phyloP scores from a whole-genome alignment of 2,888 invertebrate species.

The Mythimna loreyi region DNA sequence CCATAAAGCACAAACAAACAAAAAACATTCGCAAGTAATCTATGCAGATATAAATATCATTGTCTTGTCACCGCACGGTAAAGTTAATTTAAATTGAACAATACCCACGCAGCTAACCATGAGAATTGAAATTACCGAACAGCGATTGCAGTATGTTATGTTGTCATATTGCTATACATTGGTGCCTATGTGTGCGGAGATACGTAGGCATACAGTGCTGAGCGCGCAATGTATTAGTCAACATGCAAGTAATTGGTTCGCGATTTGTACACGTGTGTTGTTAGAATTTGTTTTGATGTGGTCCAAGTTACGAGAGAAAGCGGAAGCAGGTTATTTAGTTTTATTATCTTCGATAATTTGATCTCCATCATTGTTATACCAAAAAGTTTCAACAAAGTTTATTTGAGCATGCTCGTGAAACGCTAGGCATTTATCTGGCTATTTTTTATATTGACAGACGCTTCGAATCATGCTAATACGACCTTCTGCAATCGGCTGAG shows the following conservation, averaged over 20 bases:
- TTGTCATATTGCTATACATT: conserved; percentile 53
- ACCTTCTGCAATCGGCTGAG: no score
- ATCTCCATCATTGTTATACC: no score
- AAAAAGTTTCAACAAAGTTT: background rate
- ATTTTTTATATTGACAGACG: no score
- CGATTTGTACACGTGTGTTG: conserved; percentile 72
- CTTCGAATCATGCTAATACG: no score
- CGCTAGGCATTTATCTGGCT: background rate
- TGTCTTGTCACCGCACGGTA: conserved; percentile 51
- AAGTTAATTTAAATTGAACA: conserved; percentile 62
- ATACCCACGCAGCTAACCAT: conserved; percentile 58
- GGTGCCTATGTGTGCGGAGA: conserved; percentile 43
- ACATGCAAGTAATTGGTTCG: conserved; percentile 72
- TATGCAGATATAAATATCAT: conserved; percentile 58
- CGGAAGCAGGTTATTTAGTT: background rate
- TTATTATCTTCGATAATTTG: no score
- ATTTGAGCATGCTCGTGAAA: background rate
- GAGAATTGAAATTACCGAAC: conserved; percentile 62
- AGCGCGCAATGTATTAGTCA: conserved; percentile 65
- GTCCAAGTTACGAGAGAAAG: conserved; percentile 7
- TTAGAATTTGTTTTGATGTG: conserved; percentile 52
- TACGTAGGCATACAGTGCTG: conserved; percentile 37
- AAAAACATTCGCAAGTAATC: conserved; percentile 47
- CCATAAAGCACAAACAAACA: conserved; percentile 42
- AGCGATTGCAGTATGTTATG: conserved; percentile 57